These are phyloP conservation scores for Drosophila virilis DNA, from an alignment of 1,140 invertebrate genomes.

Conservation along the genomic window DNA sequence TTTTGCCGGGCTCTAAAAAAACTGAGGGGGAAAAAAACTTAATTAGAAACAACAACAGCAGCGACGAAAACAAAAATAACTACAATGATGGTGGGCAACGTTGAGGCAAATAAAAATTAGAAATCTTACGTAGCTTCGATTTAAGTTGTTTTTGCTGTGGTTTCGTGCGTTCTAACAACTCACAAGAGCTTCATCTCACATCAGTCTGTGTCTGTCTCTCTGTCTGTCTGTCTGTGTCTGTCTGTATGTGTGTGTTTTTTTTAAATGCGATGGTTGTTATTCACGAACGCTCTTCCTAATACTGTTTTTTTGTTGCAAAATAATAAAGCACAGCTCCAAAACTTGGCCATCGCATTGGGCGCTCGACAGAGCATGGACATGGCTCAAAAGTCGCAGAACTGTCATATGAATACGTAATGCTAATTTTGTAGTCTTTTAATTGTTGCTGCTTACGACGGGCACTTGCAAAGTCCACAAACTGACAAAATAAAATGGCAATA, in stretches of 20 bases:
- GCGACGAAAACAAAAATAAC: constrained; percentile 24
- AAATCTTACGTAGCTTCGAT: constrained; percentile 55
- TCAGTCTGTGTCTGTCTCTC: neutral
- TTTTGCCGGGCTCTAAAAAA: constrained; percentile 20
- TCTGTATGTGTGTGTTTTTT: neutral
- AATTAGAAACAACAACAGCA: constrained; percentile 67
- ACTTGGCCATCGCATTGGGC: neutral
- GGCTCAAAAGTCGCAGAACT: neutral
- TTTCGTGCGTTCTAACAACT: constrained; percentile 32
- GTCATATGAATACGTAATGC: constrained; percentile 13
- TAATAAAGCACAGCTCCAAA: neutral
- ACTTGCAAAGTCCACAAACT: neutral
- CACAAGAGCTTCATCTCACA: constrained; percentile 2
- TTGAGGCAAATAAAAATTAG: constrained; percentile 68
- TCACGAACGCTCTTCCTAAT: neutral
- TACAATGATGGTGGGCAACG: constrained; percentile 13
- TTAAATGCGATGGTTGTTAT: neutral
- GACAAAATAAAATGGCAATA: neutral
- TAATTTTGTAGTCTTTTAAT: constrained; percentile 19
- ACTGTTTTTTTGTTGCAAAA: neutral
- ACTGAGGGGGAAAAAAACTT: constrained; percentile 49
- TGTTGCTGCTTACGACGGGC: neutral
- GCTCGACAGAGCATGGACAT: constrained; percentile 1
- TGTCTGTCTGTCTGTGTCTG: neutral
- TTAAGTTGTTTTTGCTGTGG: constrained; percentile 44